phyloP scores from a whole-genome alignment of 2,113 vertebrate species.

The Apteryx mantelli region DNA sequence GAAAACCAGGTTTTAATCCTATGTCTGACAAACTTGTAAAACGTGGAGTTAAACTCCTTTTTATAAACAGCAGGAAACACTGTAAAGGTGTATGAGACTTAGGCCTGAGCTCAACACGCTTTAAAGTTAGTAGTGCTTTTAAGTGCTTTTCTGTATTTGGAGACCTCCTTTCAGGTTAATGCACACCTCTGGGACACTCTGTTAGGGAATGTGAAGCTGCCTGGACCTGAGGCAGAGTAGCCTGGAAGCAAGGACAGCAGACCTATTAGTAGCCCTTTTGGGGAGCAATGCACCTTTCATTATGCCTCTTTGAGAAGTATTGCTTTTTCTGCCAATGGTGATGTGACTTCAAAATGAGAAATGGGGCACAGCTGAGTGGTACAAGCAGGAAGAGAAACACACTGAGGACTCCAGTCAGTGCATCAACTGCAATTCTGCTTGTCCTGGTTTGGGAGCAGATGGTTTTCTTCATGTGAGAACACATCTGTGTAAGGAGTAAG shows the following conservation, averaged over 20 bases:
- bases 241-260: neutral
- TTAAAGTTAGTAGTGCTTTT: neutral
- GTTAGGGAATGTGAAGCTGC: neutral
- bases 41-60: rapidly evolving
- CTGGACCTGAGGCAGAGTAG: neutral
- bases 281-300: neutral
- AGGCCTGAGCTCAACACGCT: rapidly evolving
- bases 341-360: neutral
- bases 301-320: neutral
- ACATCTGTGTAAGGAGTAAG: neutral
- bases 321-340: neutral
- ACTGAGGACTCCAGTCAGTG: neutral
- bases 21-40: neutral
- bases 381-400: neutral
- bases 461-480: neutral
- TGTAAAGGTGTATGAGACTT: neutral
- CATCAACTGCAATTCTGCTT: neutral
- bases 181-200: neutral
- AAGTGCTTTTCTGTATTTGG: neutral
- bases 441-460: neutral
- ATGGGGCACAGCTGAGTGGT: neutral
- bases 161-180: neutral
- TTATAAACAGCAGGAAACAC: neutral
- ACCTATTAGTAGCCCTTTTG: neutral
- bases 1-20: neutral